Percentiles rank a stretch among this genome's conserved stretches.
These are phyloP conservation scores for Brienomyrus longianalis DNA, from an alignment of 2,113 vertebrate species.

Conservation along the genomic window DNA sequence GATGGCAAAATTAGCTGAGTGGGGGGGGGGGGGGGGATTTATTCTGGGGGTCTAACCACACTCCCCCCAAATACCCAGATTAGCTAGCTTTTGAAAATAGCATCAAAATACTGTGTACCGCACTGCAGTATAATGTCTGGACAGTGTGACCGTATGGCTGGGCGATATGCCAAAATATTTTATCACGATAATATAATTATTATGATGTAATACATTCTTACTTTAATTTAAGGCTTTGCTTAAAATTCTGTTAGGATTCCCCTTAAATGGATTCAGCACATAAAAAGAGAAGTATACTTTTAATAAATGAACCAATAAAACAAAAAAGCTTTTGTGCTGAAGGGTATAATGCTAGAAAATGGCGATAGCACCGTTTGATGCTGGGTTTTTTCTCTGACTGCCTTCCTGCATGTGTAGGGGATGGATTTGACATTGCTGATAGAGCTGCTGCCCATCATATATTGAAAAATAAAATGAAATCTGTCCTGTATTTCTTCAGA, in stretches of 20 bases:
- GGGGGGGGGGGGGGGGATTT: neutral
- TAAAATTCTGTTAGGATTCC: neutral
- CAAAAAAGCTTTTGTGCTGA: neutral
- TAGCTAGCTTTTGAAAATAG: neutral
- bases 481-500: neutral
- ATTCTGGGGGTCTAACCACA: neutral
- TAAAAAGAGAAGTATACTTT: neutral
- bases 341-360: neutral
- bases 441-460: neutral
- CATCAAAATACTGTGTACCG: neutral
- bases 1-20: neutral
- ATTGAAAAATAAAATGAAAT: neutral
- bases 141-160: neutral
- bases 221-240: neutral
- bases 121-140: neutral
- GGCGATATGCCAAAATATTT: neutral
- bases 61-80: neutral
- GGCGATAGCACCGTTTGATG: neutral
- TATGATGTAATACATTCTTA: neutral
- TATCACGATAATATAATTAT: neutral
- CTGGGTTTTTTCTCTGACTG: neutral
- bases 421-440: neutral
- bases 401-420: neutral
- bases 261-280: neutral
- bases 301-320: neutral